These are phyloP conservation scores for Saccopteryx leptura DNA, from an alignment of 2,113 vertebrate species.

Conservation along the genomic window DNA sequence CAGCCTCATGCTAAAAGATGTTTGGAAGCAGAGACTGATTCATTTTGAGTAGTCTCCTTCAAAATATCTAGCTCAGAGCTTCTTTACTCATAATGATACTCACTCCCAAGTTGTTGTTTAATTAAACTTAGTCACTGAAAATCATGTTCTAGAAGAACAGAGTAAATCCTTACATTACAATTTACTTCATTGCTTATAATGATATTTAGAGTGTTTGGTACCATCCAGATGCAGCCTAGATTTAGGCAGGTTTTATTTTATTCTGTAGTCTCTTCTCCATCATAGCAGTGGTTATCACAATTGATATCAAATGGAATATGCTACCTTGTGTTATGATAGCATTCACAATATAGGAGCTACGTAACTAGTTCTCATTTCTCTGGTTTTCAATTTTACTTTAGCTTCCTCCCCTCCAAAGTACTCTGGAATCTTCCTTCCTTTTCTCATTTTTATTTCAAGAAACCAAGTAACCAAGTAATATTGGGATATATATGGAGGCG, in stretches of 20 bases:
- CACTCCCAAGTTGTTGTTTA: neutral
- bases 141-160: neutral
- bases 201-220: neutral
- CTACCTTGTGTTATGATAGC: neutral
- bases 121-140: slow-evolving; percentile 23
- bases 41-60: neutral
- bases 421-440: neutral
- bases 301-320: neutral
- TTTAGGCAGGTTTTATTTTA: neutral
- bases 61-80: neutral
- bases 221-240: neutral
- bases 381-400: slow-evolving; percentile 35
- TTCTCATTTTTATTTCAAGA: neutral
- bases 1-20: neutral
- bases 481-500: neutral
- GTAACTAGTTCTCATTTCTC: neutral
- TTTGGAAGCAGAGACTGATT: slow-evolving; percentile 26
- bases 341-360: neutral
- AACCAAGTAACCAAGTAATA: neutral
- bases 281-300: neutral
- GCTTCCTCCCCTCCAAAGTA: neutral
- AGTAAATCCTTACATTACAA: neutral
- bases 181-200: slow-evolving; percentile 38
- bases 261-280: slow-evolving; percentile 2
- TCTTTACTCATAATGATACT: neutral